Evolutionary conservation across 1,140 invertebrate species (phyloP), one percentile per base, ranked within the genome.

Genomic region (Panulirus ornatus): DNA sequence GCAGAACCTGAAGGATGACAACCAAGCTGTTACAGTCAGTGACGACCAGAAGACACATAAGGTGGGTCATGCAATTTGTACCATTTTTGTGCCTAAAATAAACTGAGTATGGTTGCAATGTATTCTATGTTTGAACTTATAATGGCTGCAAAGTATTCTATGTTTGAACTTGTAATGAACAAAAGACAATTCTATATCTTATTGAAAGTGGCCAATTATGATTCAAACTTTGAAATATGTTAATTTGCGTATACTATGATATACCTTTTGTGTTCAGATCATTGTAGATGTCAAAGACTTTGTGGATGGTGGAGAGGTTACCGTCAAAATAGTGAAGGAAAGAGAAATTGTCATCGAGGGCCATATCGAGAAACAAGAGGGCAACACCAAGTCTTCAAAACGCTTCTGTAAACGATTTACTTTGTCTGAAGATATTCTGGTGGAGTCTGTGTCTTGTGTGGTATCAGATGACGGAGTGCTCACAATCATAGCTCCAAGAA

Each of bases 261-360:
- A n/a, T n/a, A n/a, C n/a, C n/a, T n/a, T n/a, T 16, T n/a, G 14
- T 73, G 16, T 38, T 38, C 82, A 84, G 63, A 84, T 84, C 36
- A 71, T 85, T 34, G 70, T 85, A 38, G 84, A 86, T 47, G 84
- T 86, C 8, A 44, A 86, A 42, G 84, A 86, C n/a, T 86, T 86
- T 58, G 16, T 78, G 34, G 42, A 86, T n/a, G 84, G 84, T 1
- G 84, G 84, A n/a, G 73, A 86, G 14, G 84, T 86, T 36, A 86
- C 71, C 0, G 84, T 86, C 8, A 76, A 78, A 51, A 78, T 51
- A 0, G 84, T 76, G 73, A 44, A 86, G 1, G 73, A 86, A 3
- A 34, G 73, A 34, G 84, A 86, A n/a, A 51, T 86, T 30, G 54
- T 86, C 19, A 86, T 86, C 36, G 71, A 86, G 30, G 84, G 84